Evolutionary conservation across 2,888 invertebrate genomes (phyloP).

Genomic region (Diarsia dahlii): DNA sequence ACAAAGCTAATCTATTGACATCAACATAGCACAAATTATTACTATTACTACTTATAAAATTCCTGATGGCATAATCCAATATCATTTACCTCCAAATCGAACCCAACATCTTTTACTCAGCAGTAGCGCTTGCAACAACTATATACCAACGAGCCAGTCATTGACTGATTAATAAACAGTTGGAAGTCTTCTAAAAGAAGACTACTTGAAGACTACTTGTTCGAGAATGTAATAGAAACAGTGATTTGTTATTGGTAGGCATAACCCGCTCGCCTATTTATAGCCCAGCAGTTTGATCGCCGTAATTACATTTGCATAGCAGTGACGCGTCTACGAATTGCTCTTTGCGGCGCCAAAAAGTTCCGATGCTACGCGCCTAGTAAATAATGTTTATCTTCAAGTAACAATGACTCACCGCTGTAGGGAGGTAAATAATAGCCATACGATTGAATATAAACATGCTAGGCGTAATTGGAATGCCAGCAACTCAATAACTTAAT

Average conservation of each 20-base stretch:
- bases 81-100: background rate
- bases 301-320: slow-evolving; percentile 42
- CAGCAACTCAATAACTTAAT: background rate
- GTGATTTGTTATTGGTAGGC: slow-evolving; percentile 20
- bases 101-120: background rate
- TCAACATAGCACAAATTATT: background rate
- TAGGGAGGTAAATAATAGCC: background rate
- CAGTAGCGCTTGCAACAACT: background rate
- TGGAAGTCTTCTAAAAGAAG: slow-evolving; percentile 21
- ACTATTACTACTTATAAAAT: background rate
- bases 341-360: slow-evolving; percentile 10
- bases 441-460: background rate
- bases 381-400: slow-evolving; percentile 18
- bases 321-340: slow-evolving; percentile 19
- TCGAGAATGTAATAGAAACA: slow-evolving; percentile 10
- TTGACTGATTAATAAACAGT: slow-evolving; percentile 15
- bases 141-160: background rate
- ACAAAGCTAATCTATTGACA: background rate
- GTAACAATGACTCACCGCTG: slow-evolving; percentile 1
- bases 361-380: background rate
- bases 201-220: slow-evolving; percentile 13
- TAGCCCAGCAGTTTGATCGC: slow-evolving; percentile 42
- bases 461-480: background rate
- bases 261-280: slow-evolving; percentile 34
- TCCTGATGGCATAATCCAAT: background rate